Evolutionary conservation across 2,797 vertebrate species (phyloP), one percentile per base, ranked within the genome.

Genomic region (Tiaroga cobitis): DNA sequence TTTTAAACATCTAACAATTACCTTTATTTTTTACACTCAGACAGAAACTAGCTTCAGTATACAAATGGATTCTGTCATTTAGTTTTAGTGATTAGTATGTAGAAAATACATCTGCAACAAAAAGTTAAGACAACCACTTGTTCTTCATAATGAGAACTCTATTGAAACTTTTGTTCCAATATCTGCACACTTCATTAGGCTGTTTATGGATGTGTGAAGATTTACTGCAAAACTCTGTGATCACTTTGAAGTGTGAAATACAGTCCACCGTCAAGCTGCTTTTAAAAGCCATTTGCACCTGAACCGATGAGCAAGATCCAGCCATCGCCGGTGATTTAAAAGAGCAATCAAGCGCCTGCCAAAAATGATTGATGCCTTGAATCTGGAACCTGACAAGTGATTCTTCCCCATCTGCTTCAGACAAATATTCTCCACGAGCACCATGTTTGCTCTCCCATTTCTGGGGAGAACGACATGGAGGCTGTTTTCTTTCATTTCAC

Each of bases 261-360:
- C 24, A 80, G 76, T 85, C 91, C 93, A 69, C 86, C 34, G 82
- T 88, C 85, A 87, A 79, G 88, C 87, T 69, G 43, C 13, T 88
- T 81, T 90, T 90, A 72, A 89, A 91, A 90, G 76, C 69, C 63
- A 75, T 87, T 90, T 89, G 92, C 24, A 34, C 90, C 90, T 92
- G 89, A 92, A 86, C 91, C 87, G 89, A 93, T 91, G 90, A 94
- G 89, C 92, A 90, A 92, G 91, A 95, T 94, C 91, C 93, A 92
- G 88, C 86, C 90, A 82, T 89, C 86, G 82, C 41, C 85, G 65
- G 89, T 92, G 95, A 95, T 95, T 95, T 95, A 95, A 95, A 91
- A 87, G 89, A 92, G 89, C 89, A 94, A 94, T 96, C 93, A 95
- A 85, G 88, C 91, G 80, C 46, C 65, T 93, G 94, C 94, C 94